phyloP scores from a whole-genome alignment of 2,113 vertebrate species.

The Lagopus leucura region DNA sequence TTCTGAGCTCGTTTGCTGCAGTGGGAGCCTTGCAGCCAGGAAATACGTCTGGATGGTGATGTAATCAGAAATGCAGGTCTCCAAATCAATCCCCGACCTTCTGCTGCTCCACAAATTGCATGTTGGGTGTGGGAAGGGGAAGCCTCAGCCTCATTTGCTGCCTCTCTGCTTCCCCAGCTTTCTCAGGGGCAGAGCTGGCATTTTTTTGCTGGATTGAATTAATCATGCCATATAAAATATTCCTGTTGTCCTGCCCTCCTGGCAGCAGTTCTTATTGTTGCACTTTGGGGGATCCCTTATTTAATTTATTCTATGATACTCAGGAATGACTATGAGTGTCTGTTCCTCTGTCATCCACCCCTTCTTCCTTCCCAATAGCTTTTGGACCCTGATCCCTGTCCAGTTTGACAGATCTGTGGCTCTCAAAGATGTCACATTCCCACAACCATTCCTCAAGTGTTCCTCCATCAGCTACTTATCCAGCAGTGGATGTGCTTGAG shows the following conservation, averaged over 20 bases:
- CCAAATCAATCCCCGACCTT: conserved; percentile 32
- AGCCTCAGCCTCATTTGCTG: not conserved
- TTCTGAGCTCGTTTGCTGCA: not conserved
- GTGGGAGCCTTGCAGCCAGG: not conserved
- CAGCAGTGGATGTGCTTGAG: not conserved
- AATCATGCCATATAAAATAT: not conserved
- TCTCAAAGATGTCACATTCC: not conserved
- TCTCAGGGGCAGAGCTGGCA: not conserved
- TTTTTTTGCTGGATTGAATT: not conserved
- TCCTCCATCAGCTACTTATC: not conserved
- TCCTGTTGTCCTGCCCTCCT: not conserved
- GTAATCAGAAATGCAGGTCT: not conserved
- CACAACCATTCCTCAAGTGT: not conserved
- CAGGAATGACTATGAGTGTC: accelerated
- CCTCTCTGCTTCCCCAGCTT: not conserved
- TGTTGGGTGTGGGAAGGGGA: not conserved
- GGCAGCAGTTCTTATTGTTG: not conserved
- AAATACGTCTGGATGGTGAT: conserved; percentile 14
- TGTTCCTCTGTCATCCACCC: not conserved
- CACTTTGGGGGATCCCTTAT: not conserved
- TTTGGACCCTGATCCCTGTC: not conserved
- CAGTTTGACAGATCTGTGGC: not conserved
- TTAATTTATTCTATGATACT: accelerated
- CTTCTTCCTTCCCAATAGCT: not conserved
- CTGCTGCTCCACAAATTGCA: conserved; percentile 7